A percentile compares a stretch with the other conserved stretches of the same genome.
phyloP scores from a whole-genome alignment of 2,113 vertebrate species.

The Entosphenus tridentatus region DNA sequence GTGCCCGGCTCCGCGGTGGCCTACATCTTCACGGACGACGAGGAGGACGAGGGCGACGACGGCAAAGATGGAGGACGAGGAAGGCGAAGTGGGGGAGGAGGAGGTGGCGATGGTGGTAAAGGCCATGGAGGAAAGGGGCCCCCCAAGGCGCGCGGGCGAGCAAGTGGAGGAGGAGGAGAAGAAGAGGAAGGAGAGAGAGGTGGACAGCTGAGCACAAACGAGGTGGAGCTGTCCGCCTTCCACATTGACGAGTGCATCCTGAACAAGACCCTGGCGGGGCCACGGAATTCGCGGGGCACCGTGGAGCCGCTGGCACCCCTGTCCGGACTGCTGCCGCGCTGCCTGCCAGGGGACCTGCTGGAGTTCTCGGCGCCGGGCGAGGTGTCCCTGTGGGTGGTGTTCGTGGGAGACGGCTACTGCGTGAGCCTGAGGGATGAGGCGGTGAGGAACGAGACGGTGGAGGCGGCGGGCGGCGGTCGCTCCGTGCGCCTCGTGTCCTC shows the following conservation, averaged over 20 bases:
- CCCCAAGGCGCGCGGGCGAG: neutral
- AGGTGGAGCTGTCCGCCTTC: conserved; percentile 85
- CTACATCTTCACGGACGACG: no score
- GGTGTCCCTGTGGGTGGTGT: conserved; percentile 81
- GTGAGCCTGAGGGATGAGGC: conserved; percentile 84
- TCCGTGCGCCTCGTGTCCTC: conserved; percentile 78
- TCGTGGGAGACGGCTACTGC: conserved; percentile 58
- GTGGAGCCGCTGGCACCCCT: conserved; percentile 68
- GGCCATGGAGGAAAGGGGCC: neutral
- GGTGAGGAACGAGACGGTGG: conserved; percentile 85
- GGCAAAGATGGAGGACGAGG: neutral
- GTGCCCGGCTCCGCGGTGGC: no score
- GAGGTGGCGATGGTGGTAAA: neutral
- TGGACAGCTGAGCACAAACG: conserved; percentile 19
- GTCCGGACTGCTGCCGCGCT: conserved; percentile 59
- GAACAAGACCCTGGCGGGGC: conserved; percentile 59
- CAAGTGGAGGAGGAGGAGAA: neutral
- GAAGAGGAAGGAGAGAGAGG: neutral
- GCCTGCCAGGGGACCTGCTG: conserved; percentile 84
- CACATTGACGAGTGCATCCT: conserved; percentile 98
- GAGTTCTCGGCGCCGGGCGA: conserved; percentile 40
- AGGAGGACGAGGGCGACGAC: neutral
- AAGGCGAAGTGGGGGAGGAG: neutral
- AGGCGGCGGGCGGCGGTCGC: conserved; percentile 51
- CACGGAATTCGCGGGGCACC: no score